A percentile compares a stretch with the other conserved stretches of the same genome.
phyloP scores from a whole-genome alignment of 2,888 invertebrate species.

The Syritta pipiens region DNA sequence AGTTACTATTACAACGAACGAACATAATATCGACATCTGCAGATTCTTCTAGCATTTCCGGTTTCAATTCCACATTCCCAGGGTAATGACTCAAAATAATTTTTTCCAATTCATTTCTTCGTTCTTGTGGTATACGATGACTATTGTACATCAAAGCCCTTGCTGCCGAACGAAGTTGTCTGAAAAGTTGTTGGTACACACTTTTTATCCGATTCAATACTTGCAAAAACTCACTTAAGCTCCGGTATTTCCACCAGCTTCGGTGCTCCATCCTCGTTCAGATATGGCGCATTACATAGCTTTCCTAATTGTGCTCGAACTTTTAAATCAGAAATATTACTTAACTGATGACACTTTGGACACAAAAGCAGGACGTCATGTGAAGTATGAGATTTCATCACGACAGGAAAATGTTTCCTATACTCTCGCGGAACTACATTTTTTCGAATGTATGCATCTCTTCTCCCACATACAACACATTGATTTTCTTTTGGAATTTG shows the following conservation, averaged over 20 bases:
- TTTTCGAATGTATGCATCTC: conserved; percentile 86
- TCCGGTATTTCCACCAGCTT: conserved; percentile 78
- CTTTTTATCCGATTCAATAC: too few species aligned
- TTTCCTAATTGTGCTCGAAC: conserved; percentile 82
- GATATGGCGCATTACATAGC: conserved; percentile 84
- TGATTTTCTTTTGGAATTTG: conserved; percentile 85
- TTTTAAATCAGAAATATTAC: conserved; percentile 83
- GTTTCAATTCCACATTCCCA: conserved; percentile 78
- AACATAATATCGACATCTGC: conserved; percentile 80
- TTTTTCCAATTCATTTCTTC: conserved; percentile 80
- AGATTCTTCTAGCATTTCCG: conserved; percentile 81
- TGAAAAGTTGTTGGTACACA: too few species aligned
- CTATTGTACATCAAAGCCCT: conserved; percentile 81
- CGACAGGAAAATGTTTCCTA: conserved; percentile 86
- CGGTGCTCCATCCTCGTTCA: conserved; percentile 73
- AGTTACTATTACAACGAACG: conserved; percentile 71
- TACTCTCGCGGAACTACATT: conserved; percentile 92
- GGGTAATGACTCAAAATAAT: conserved; percentile 81
- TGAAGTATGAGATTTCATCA: conserved; percentile 89
- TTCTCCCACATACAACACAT: conserved; percentile 89
- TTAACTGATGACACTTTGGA: conserved; percentile 84
- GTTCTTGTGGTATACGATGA: conserved; percentile 80
- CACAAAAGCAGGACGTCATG: conserved; percentile 90
- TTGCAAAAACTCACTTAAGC: conserved; percentile 71
- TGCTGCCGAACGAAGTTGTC: conserved; percentile 82